Evolutionary conservation across 35 echinoderm and acorn worm genomes (phyloP), one percentile per base, ranked within the genome.

Genomic region (Lytechinus pictus): DNA sequence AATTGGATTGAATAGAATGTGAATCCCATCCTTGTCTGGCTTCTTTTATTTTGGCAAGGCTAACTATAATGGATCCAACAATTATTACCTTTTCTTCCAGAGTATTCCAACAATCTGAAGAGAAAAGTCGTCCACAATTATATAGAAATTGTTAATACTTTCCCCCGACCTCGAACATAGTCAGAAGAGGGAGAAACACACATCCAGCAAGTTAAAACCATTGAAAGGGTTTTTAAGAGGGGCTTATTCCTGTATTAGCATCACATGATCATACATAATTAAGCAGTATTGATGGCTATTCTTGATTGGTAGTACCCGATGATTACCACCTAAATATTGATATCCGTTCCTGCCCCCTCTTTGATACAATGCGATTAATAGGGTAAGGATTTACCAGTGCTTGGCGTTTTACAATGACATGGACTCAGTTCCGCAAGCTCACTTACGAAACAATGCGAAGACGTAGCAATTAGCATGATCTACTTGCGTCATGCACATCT

Each of bases 301-400:
- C 88, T 10, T 14, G 52, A 90, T 0, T 6, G 52, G 88, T 21
- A 10, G 14, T 52, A 21, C 29, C 88, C 66, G 19, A 16, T 90
- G 52, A 90, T 90, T 90, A 90, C 88, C 88, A 51, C 3, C 88
- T 90, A 52, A 90, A 90, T 90, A 90, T 90, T 90, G 88, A 90
- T 90, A 52, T 90, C 52, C 16, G 9, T 24, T 5, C 16, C 13
- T n/a, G 3, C 19, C 66, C 66, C 19, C 8, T 79, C 66, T 79
- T 79, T 2, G 1, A 79, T 79, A 79, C 66, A 79, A 79, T 79
- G 66, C 66, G 66, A 79, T 79, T 79, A 79, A 79, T 24, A 79
- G 66, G 66, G 4, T 19, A 4, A 24, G 66, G 66, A 79, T 79
- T 79, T 79, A 79, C 66, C 66, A 16, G 66, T 79, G 66, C 66